phyloP scores from a whole-genome alignment of 2,797 vertebrate species.

The Calcarius lapponicus region DNA sequence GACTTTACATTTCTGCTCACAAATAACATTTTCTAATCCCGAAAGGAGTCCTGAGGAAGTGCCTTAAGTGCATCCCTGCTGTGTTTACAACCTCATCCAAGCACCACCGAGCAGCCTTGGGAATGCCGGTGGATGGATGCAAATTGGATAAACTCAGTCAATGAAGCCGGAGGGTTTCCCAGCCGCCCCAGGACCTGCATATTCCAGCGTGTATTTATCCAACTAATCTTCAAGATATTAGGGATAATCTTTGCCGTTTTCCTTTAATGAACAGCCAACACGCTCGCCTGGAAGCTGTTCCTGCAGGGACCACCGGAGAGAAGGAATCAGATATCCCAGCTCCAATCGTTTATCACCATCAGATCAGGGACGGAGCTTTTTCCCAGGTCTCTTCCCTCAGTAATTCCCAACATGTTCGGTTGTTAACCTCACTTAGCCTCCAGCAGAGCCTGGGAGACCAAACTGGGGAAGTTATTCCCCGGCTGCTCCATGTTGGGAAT shows the following conservation, averaged over 20 bases:
- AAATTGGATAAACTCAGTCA: neutral
- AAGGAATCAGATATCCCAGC: constrained; percentile 59
- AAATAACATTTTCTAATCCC: neutral
- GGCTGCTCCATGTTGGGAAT: neutral
- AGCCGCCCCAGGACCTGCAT: neutral
- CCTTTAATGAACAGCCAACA: constrained; percentile 11
- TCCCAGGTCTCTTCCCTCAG: constrained; percentile 34
- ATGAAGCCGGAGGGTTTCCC: neutral
- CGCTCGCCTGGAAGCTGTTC: constrained; percentile 31
- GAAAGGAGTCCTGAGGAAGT: neutral
- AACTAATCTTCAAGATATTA: constrained; percentile 44
- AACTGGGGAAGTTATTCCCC: constrained; percentile 48
- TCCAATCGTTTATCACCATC: constrained; percentile 65
- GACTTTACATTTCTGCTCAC: neutral
- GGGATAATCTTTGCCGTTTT: constrained; percentile 34
- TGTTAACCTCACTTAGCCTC: constrained; percentile 76
- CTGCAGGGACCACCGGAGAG: constrained; percentile 38
- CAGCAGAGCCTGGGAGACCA: constrained; percentile 38
- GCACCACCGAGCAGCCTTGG: neutral
- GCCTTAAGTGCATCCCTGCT: neutral
- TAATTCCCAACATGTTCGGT: constrained; percentile 22
- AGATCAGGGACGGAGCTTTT: constrained; percentile 47
- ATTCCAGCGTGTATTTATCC: neutral
- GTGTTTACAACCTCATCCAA: constrained; percentile 27
- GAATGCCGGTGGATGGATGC: neutral